Percentiles rank a stretch among this genome's conserved stretches.
Conservation (phyloP, 2,797 vertebrate species). For the Notolepis coatsorum region DNA sequence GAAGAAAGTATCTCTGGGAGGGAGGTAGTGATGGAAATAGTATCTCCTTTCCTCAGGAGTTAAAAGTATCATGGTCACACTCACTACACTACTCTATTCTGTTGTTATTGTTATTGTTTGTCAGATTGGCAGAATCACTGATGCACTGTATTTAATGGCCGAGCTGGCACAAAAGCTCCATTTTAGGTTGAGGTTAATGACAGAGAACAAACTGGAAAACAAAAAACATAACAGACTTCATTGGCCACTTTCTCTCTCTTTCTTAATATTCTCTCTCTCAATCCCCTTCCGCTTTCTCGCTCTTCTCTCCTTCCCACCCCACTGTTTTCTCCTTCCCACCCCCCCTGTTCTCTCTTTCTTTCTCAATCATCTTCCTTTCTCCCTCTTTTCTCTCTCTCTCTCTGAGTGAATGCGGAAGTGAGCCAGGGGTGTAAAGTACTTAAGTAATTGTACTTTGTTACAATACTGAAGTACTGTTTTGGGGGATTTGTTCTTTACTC, state of each 20-base stretch:
- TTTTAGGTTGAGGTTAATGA: slow-evolving; percentile 20
- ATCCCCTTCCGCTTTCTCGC: background rate
- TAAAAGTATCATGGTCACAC: slow-evolving; percentile 14
- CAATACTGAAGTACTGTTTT: no score
- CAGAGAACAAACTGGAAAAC: slow-evolving; percentile 9
- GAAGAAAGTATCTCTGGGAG: no score
- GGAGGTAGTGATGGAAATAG: slow-evolving; percentile 42
- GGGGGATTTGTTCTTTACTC: no score
- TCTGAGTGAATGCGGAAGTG: no score
- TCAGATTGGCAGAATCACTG: background rate
- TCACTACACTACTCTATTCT: background rate
- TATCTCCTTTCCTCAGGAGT: slow-evolving; percentile 39
- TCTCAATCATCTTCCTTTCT: no score
- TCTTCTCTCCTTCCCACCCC: background rate
- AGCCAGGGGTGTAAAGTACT: no score
- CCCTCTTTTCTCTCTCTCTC: no score
- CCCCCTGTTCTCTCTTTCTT: no score
- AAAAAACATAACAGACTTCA: background rate
- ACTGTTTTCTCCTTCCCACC: no score
- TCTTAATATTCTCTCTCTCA: background rate
- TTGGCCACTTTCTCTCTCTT: background rate
- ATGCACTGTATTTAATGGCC: slow-evolving; percentile 16
- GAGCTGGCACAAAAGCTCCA: slow-evolving; percentile 15
- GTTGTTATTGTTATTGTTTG: background rate
- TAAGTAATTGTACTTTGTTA: no score